Evolutionary conservation across 2,797 vertebrate genomes (phyloP), one percentile per base, ranked within the genome.

Genomic region (Danio aesculapii): DNA sequence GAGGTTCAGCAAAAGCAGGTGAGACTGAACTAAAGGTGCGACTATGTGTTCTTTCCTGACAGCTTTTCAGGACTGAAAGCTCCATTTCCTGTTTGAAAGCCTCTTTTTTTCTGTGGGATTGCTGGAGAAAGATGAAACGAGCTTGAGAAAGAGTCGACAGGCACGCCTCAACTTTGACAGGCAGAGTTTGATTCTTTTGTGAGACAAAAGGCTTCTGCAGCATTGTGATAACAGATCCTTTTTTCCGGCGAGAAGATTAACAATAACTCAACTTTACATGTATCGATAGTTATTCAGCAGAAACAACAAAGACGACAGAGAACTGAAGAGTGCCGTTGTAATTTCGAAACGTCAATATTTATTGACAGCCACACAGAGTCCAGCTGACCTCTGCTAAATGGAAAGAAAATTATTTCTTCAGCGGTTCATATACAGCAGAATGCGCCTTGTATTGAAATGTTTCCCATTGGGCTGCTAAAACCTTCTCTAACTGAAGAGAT

Each of bases 331-430:
- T 39, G 64, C 5, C 0, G 55, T 8, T 9, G 77, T 81, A 67
- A 81, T 81, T 67, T 67, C 41, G 21, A 67, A 67, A 41, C 79
- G 41, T 81, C 79, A 1, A 81, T 81, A 81, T 81, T 81, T 81
- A 81, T 81, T 67, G 70, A 73, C 52, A 50, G 4, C 14, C 61
- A 19, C 61, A n/a, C 49, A 30, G 30, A 21, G 61, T 73, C 61
- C 30, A 58, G 52, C 70, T 74, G 71, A 81, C 70, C 70, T 81
- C 70, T 67, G 61, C 50, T 74, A 81, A 73, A 74, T 81, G 62
- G 44, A 59, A 66, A 49, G 19, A 64, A 66, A 73, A 41, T 58
- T 1, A 63, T 71, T 71, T 79, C 68, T 79, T 63, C 47, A 62
- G 47, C 30, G 49, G 30, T 63, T 55, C 77, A 71, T 63, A 53